These are phyloP conservation scores for Megalops atlanticus DNA, from an alignment of 2,113 vertebrate genomes.

Conservation along the genomic window DNA sequence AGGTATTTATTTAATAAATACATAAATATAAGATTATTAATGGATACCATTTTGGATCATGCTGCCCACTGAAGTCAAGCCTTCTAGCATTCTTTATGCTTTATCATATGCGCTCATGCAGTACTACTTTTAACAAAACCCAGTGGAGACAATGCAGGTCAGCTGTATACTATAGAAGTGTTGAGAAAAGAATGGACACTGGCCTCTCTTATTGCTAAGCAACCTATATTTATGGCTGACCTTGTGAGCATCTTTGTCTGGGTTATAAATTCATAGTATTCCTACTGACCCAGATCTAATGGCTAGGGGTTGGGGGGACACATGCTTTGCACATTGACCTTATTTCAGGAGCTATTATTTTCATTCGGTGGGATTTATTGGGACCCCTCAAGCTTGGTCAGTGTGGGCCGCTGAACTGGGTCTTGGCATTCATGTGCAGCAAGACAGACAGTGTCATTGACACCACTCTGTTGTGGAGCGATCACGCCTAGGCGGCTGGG, in stretches of 20 bases:
- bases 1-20: no score
- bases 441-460: neutral
- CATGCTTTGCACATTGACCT: neutral
- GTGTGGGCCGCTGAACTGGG: neutral
- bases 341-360: neutral
- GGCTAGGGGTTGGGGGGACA: neutral
- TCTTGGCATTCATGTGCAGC: neutral
- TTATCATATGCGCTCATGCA: neutral
- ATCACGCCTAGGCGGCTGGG: neutral
- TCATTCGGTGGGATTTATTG: neutral
- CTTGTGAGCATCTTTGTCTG: conserved; percentile 6
- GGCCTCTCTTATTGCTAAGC: neutral
- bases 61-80: no score
- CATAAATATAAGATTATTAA: no score
- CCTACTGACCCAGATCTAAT: neutral
- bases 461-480: neutral
- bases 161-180: neutral
- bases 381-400: neutral
- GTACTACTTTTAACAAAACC: neutral
- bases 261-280: neutral
- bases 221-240: conserved; percentile 6
- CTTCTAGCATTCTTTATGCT: neutral
- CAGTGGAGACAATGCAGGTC: neutral
- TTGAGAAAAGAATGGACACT: neutral
- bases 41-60: no score